Evolutionary conservation across 2,888 invertebrate species (phyloP).

Genomic region (Eupithecia inturbata): DNA sequence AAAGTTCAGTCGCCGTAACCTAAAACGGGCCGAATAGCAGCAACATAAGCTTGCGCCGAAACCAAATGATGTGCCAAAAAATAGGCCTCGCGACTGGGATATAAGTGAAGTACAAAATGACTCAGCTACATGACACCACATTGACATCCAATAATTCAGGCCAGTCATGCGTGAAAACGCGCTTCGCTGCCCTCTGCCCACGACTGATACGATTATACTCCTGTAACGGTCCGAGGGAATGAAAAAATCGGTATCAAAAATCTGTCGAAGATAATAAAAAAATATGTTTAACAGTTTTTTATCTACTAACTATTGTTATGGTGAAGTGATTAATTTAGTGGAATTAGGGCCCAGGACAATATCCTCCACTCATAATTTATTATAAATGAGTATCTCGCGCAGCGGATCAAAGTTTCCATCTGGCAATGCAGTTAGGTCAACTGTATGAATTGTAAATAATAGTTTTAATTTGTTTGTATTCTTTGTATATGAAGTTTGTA

Average conservation of each 20-base stretch:
- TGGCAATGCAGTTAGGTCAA: no score
- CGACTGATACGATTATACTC: slow-evolving; percentile 17
- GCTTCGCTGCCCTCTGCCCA: slow-evolving; percentile 17
- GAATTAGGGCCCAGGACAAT: no score
- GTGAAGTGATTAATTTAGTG: no score
- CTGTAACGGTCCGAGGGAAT: slow-evolving; percentile 1
- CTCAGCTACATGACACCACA: slow-evolving; percentile 10
- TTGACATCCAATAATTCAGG: slow-evolving; percentile 19
- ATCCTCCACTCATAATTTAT: no score
- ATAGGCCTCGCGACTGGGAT: neutral
- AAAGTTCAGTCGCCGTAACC: neutral
- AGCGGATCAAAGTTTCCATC: no score
- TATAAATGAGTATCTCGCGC: no score
- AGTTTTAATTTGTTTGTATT: no score
- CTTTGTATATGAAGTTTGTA: no score
- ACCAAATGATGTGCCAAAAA: neutral
- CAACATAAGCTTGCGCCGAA: neutral
- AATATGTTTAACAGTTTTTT: neutral
- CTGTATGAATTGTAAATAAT: no score
- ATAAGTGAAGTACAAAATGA: slow-evolving; percentile 5
- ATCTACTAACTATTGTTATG: no score
- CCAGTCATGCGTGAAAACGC: slow-evolving; percentile 11
- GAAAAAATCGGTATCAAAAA: slow-evolving; percentile 7
- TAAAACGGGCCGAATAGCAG: neutral
- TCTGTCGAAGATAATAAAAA: neutral